A percentile compares a stretch with the other conserved stretches of the same genome.
Conservation (phyloP, 2,888 invertebrate species). For the Drosophila aldrichi region DNA sequence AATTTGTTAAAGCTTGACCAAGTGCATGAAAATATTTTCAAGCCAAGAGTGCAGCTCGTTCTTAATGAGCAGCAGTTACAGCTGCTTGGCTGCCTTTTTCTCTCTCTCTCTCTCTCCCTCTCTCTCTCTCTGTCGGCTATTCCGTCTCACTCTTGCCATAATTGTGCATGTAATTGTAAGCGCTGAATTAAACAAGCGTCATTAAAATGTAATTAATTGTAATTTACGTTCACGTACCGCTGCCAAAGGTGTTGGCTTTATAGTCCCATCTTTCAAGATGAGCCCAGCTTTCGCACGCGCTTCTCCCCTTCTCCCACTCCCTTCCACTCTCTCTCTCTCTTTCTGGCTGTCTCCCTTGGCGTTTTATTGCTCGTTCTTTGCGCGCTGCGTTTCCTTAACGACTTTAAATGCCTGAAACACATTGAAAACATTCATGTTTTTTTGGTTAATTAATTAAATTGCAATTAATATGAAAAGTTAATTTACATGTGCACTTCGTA, state of each 20-base stretch:
- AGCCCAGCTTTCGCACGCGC: conserved; percentile 21
- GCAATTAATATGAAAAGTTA: conserved; percentile 77
- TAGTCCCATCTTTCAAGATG: conserved; percentile 55
- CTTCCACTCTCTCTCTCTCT: background rate
- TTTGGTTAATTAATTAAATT: conserved; percentile 71
- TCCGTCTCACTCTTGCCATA: conserved; percentile 56
- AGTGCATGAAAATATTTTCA: conserved; percentile 57
- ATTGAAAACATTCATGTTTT: conserved; percentile 42
- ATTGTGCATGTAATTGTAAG: conserved; percentile 82
- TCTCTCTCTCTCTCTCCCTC: background rate
- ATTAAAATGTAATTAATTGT: conserved; percentile 84
- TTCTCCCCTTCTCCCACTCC: background rate
- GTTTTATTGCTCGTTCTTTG: conserved; percentile 12
- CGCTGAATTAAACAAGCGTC: conserved; percentile 83
- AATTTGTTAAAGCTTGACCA: conserved; percentile 74
- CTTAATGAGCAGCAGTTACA: conserved; percentile 62
- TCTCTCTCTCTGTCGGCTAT: conserved; percentile 10
- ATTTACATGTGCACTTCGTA: conserved; percentile 73
- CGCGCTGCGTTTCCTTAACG: conserved; percentile 44
- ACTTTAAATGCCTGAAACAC: conserved; percentile 31
- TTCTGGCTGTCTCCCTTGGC: conserved; percentile 5
- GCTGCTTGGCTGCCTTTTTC: conserved; percentile 4
- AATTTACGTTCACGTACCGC: conserved; percentile 78
- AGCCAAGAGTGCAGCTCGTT: conserved; percentile 40
- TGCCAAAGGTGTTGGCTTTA: conserved; percentile 63